Conservation (phyloP, 2,113 vertebrate genomes). For the Antechinus flavipes region DNA sequence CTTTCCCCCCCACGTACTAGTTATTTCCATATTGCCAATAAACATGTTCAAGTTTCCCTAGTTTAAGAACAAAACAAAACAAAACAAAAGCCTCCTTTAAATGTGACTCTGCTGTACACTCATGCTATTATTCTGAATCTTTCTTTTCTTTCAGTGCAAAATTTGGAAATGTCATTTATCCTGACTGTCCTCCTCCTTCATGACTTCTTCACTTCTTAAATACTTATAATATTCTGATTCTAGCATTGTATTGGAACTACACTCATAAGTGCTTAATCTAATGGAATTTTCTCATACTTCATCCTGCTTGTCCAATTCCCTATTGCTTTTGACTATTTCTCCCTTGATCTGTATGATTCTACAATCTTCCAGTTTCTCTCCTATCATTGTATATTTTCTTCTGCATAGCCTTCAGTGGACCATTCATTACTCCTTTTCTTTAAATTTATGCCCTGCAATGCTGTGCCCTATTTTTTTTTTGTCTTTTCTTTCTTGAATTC, state of each 20-base stretch:
- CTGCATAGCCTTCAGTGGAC: not conserved
- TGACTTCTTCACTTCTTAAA: not conserved
- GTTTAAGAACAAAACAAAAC: too few relatives aligned
- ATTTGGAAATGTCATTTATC: not conserved
- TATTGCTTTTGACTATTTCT: not conserved
- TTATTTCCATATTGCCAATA: too few relatives aligned
- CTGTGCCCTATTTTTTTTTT: too few relatives aligned
- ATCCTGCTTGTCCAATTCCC: not conserved
- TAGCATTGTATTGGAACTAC: not conserved
- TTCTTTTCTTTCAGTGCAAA: not conserved
- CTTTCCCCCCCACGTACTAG: too few relatives aligned
- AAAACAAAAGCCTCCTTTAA: too few relatives aligned
- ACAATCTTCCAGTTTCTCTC: not conserved
- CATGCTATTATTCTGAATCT: too few relatives aligned
- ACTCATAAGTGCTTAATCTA: not conserved
- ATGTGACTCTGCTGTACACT: too few relatives aligned
- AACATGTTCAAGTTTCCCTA: too few relatives aligned
- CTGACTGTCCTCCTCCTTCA: not conserved
- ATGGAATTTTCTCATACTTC: not conserved
- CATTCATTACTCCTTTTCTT: not conserved
- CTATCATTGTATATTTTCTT: not conserved
- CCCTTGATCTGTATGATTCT: not conserved
- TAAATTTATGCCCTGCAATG: too few relatives aligned
- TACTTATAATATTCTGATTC: not conserved
- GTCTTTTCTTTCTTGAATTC: too few relatives aligned